Conservation (phyloP, 1,140 invertebrate genomes). For the Reticulitermes speratus region DNA sequence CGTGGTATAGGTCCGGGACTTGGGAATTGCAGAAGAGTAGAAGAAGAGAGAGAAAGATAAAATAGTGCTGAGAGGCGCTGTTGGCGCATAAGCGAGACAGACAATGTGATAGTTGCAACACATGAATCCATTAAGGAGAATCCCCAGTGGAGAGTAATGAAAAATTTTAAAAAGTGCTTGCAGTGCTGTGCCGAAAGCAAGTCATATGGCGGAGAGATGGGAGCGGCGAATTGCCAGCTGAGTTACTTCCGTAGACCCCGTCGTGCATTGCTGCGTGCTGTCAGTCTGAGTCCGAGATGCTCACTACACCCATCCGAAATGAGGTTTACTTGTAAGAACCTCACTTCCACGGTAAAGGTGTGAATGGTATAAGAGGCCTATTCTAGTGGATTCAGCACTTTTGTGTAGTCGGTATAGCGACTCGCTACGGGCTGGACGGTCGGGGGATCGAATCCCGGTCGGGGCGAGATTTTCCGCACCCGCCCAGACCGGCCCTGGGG, state of each 20-base stretch:
- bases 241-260: not conserved
- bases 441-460: no score
- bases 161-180: not conserved
- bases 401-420: no score
- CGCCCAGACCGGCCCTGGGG: no score
- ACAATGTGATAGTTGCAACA: not conserved
- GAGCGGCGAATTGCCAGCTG: not conserved
- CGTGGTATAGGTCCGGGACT: constrained; percentile 2
- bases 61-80: not conserved
- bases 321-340: no score
- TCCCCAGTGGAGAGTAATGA: not conserved
- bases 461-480: no score
- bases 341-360: no score
- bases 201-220: not conserved
- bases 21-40: not conserved
- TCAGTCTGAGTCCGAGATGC: not conserved
- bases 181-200: not conserved
- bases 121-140: not conserved
- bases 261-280: not conserved
- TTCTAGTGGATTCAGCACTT: no score
- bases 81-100: not conserved
- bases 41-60: not conserved
- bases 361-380: no score
- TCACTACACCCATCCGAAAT: not conserved
- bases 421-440: no score